Evolutionary conservation across 2,888 invertebrate species (phyloP), one percentile per base, ranked within the genome.

Genomic region (Chironomus tentans): DNA sequence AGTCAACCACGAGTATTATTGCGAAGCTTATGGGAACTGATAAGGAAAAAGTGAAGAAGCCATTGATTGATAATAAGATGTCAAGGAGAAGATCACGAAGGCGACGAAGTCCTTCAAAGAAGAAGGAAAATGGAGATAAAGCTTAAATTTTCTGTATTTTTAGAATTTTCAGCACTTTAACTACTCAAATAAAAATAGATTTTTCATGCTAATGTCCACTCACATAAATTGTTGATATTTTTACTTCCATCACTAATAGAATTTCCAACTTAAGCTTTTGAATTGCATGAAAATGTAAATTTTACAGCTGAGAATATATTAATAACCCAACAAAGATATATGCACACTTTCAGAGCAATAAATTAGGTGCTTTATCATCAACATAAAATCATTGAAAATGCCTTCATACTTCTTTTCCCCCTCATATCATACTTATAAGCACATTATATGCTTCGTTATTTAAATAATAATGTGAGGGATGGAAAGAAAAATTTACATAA

Each of bases 1-100:
- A 75, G 56, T 75, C 75, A 48, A 75, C 75, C 1, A 50, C 75
- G 2, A 75, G 75, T 50, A 75, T 75, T 5, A 75, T 75, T 56
- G 75, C 75, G 5, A 75, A 69, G 28, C 50, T 75, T 6, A 75
- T 69, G 68, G 75, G 75, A 28, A 75, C 75, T 24, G 68, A 75
- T 68, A 75, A 75, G 15, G 75, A 68, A 5, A 75, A 75, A 15
- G 70, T 10, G 3, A 70, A 70, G 48, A 70, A 70, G 18, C 10
- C 18, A 7, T 4, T 47, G 12, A 21, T n/a, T 7, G 75, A 75
- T 24, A 75, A 75, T 50, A 48, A 50, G 22, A 22, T 61, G 15
- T 13, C 2, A 21, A 15, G 18, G 4, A 47, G 56, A 38, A n/a
- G 50, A 12, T 48, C 68, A 4, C 18, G 68, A 1, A 1, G 75